These are phyloP conservation scores for Zaprionus nigranus DNA, from an alignment of 1,140 invertebrate species.

Conservation along the genomic window DNA sequence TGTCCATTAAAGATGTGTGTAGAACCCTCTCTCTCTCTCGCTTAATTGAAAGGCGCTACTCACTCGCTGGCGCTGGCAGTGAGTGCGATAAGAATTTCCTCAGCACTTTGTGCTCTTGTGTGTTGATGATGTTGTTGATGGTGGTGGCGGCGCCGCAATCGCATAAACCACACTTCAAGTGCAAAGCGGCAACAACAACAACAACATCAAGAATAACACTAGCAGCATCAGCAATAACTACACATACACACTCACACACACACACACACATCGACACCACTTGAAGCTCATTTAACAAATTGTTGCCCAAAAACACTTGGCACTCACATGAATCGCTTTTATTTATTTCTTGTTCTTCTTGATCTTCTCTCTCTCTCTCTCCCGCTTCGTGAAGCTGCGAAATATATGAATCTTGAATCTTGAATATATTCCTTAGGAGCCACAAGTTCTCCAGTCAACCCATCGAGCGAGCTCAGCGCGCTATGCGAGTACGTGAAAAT, in stretches of 20 bases:
- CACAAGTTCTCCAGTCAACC: constrained; percentile 16
- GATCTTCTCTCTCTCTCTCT: background rate
- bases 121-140: background rate
- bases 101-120: constrained; percentile 11
- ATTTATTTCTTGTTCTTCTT: background rate
- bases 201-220: background rate
- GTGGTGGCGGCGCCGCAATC: constrained; percentile 11
- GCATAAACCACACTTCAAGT: constrained; percentile 6
- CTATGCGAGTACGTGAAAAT: constrained; percentile 73
- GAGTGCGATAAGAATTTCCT: background rate
- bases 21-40: background rate
- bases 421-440: background rate
- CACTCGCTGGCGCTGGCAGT: background rate
- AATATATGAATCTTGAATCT: background rate
- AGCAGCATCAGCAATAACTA: constrained; percentile 13
- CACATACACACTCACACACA: constrained; percentile 3
- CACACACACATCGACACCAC: constrained; percentile 20
- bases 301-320: constrained; percentile 29
- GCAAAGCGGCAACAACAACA: constrained; percentile 12
- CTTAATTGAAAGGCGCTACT: constrained; percentile 6
- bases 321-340: constrained; percentile 32
- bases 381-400: background rate
- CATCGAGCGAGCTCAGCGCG: constrained; percentile 42
- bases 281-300: constrained; percentile 41
- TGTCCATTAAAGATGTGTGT: background rate